A percentile compares a stretch with the other conserved stretches of the same genome.
Conservation (phyloP, 1,140 invertebrate species). For the Brachionus plicatilis region DNA sequence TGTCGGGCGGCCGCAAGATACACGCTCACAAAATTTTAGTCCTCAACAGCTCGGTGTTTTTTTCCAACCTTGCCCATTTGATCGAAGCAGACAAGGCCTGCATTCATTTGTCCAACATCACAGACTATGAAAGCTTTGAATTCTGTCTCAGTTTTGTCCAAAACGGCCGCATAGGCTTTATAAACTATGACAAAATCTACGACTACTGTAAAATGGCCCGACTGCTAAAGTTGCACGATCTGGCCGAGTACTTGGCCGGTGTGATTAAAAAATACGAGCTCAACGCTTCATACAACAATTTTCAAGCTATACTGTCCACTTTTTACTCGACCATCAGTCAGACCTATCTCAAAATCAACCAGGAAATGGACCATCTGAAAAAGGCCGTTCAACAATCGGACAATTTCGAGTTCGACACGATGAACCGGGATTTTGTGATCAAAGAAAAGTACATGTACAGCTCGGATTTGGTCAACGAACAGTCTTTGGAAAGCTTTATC, state of each 20-base stretch:
- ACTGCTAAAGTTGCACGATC: neutral
- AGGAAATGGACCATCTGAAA: neutral
- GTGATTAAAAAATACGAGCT: neutral
- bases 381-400: neutral
- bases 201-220: neutral
- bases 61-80: neutral
- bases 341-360: neutral
- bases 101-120: neutral
- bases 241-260: neutral
- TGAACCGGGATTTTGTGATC: conserved; percentile 13
- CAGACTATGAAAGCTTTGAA: neutral
- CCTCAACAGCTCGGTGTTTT: neutral
- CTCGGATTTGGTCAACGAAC: neutral
- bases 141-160: neutral
- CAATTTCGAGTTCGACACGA: neutral
- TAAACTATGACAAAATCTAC: neutral
- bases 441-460: conserved; percentile 3
- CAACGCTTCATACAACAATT: neutral
- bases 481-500: neutral
- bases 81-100: neutral
- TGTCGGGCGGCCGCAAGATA: neutral
- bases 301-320: neutral
- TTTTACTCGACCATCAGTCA: conserved; percentile 13
- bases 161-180: neutral
- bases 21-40: conserved; percentile 21